These are phyloP conservation scores for Gymnoscopelus braueri DNA, from an alignment of 2,797 vertebrate species.

Conservation along the genomic window DNA sequence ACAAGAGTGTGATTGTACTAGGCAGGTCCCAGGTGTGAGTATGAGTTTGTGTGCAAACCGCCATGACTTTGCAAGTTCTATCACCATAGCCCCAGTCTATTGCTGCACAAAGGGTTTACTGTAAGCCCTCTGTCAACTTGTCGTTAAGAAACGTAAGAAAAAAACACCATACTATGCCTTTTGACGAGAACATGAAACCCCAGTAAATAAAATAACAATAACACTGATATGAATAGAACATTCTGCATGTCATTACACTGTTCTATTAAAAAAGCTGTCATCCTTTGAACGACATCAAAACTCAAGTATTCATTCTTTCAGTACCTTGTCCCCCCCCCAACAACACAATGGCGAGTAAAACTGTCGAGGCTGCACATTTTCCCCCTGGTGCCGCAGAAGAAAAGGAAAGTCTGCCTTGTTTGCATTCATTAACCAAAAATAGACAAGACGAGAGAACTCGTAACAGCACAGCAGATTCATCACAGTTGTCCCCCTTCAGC, in stretches of 20 bases:
- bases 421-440: slow-evolving; percentile 64
- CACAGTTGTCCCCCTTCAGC: not conserved
- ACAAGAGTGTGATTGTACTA: not conserved
- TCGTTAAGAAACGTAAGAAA: too few relatives aligned
- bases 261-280: slow-evolving; percentile 18
- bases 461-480: slow-evolving; percentile 8
- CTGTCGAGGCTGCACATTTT: slow-evolving; percentile 43
- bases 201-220: not conserved
- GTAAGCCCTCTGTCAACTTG: too few relatives aligned
- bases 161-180: not conserved
- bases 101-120: too few relatives aligned
- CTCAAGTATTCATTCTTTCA: slow-evolving; percentile 22
- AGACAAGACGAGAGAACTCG: slow-evolving; percentile 35
- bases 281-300: slow-evolving; percentile 33
- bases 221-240: slow-evolving; percentile 29
- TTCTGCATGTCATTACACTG: slow-evolving; percentile 8
- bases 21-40: not conserved
- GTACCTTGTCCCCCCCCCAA: slow-evolving; percentile 27
- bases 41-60: not conserved
- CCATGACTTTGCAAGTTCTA: too few relatives aligned
- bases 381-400: slow-evolving; percentile 43
- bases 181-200: not conserved
- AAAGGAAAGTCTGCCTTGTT: slow-evolving; percentile 57
- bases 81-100: too few relatives aligned
- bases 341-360: slow-evolving; percentile 33